These are phyloP conservation scores for Coelopa pilipes DNA, from an alignment of 2,888 invertebrate genomes.

Conservation along the genomic window DNA sequence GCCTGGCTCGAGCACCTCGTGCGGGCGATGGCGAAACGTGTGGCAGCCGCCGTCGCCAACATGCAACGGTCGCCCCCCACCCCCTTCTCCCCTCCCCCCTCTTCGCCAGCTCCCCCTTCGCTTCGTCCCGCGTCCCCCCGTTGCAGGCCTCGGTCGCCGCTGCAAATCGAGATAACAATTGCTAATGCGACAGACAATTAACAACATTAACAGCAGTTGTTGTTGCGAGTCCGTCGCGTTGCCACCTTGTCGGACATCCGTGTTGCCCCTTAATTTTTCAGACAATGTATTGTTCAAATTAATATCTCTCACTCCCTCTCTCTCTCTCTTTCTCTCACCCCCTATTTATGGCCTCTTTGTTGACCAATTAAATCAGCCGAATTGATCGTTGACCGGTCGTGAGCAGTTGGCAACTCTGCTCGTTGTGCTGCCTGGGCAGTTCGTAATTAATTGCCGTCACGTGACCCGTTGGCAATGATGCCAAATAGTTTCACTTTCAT, in stretches of 20 bases:
- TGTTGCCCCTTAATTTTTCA: neutral
- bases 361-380: neutral
- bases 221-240: neutral
- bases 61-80: neutral
- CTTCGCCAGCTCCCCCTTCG: neutral
- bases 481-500: neutral
- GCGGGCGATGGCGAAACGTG: neutral
- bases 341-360: neutral
- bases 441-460: neutral
- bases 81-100: neutral
- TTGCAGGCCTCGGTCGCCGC: no score
- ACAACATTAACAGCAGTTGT: conserved; percentile 9
- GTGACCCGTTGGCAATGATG: neutral
- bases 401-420: neutral
- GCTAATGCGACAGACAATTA: conserved; percentile 29
- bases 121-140: neutral
- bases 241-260: neutral
- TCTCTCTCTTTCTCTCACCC: neutral
- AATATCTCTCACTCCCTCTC: neutral
- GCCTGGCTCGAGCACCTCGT: no score
- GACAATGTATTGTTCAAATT: neutral
- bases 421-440: neutral
- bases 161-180: conserved; percentile 32
- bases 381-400: neutral
- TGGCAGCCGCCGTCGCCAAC: neutral